Evolutionary conservation across 2,797 vertebrate species (phyloP).

Genomic region (Antennarius maculatus): DNA sequence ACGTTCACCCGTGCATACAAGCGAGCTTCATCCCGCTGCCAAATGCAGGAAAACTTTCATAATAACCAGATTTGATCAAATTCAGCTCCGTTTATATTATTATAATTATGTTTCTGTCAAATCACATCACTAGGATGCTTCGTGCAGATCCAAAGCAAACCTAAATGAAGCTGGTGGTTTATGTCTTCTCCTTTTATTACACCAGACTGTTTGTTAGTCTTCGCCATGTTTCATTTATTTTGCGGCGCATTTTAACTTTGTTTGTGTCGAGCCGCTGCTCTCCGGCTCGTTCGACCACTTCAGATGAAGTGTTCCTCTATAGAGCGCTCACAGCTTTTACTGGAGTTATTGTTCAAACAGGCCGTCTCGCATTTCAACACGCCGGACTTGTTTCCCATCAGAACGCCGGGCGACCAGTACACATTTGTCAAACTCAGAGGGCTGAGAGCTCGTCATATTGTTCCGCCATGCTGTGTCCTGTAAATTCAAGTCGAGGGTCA

Average conservation of each 20-base stretch:
- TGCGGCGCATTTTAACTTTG: conserved; percentile 25
- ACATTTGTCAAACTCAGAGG: conserved; percentile 18
- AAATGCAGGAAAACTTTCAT: conserved; percentile 20
- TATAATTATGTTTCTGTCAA: conserved; percentile 44
- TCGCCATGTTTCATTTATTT: conserved; percentile 51
- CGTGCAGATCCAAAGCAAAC: conserved; percentile 15
- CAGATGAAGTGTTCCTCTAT: conserved; percentile 8
- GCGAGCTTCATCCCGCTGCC: conserved; percentile 22
- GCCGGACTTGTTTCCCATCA: conserved; percentile 29
- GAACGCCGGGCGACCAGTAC: conserved; percentile 7
- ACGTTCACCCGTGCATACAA: conserved; percentile 54
- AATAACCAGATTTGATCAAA: conserved; percentile 33
- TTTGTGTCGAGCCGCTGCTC: conserved; percentile 34
- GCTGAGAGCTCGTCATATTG: conserved; percentile 42
- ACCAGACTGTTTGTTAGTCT: conserved; percentile 42
- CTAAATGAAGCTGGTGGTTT: conserved; percentile 23
- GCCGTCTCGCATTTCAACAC: conserved; percentile 29
- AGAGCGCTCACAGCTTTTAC: neutral
- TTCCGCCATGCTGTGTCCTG: conserved; percentile 39
- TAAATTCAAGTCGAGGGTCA: conserved; percentile 40
- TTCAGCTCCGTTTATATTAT: conserved; percentile 38
- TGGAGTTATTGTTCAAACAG: neutral
- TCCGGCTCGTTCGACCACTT: conserved; percentile 24
- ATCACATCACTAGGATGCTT: conserved; percentile 26
- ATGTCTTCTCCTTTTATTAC: conserved; percentile 27